These are phyloP conservation scores for Porites divaricata DNA, from an alignment of 92 coral and sea anemone genomes.

Conservation along the genomic window DNA sequence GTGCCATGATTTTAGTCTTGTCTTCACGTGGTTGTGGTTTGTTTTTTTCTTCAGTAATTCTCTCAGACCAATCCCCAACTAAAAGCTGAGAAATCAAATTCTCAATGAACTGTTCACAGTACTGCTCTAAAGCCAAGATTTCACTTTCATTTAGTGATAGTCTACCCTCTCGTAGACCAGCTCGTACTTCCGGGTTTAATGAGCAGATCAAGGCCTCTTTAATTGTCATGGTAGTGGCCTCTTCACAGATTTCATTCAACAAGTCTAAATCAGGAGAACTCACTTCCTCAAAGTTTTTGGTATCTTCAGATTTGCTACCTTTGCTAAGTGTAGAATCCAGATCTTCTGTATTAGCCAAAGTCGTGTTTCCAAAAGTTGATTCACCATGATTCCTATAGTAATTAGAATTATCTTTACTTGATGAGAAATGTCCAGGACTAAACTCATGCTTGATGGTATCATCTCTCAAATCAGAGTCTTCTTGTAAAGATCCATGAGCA, in stretches of 20 bases:
- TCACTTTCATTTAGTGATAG: constrained; percentile 77
- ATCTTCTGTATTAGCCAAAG: not conserved
- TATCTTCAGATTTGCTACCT: too few relatives aligned
- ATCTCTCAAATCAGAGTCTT: constrained; percentile 18
- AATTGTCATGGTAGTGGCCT: constrained; percentile 90
- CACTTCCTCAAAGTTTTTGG: not conserved
- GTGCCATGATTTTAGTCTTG: constrained; percentile 35
- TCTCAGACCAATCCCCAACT: constrained; percentile 44
- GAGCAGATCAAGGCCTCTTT: constrained; percentile 86
- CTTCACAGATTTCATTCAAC: constrained; percentile 85
- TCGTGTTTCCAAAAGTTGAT: not conserved
- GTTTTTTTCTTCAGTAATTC: not conserved
- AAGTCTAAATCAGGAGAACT: constrained; percentile 48
- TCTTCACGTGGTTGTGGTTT: constrained; percentile 6
- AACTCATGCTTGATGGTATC: constrained; percentile 14
- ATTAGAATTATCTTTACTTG: not conserved
- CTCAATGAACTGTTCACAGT: constrained; percentile 84
- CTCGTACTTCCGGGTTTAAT: constrained; percentile 78
- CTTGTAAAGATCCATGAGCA: constrained; percentile 33
- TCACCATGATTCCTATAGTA: not conserved
- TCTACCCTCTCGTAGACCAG: constrained; percentile 70
- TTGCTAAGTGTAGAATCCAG: too few relatives aligned
- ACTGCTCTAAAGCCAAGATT: constrained; percentile 71
- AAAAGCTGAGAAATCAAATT: constrained; percentile 73
- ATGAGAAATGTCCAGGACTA: not conserved